A percentile compares a stretch with the other conserved stretches of the same genome.
Evolutionary conservation across 2,797 vertebrate genomes (phyloP).

Genomic region (Periophthalmus magnuspinnatus): DNA sequence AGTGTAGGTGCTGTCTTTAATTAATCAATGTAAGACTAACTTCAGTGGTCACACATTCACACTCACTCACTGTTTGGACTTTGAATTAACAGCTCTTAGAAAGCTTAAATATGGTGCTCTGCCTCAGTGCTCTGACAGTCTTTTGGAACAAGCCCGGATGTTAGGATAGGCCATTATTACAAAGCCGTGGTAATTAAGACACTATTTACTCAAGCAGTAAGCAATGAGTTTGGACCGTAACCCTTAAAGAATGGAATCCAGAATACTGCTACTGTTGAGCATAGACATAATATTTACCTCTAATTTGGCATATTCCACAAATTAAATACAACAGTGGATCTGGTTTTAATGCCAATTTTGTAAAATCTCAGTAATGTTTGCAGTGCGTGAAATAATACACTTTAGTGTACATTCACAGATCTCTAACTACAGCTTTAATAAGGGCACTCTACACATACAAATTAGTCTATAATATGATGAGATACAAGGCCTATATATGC

Average conservation of each 20-base stretch:
- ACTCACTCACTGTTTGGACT: constrained; percentile 16
- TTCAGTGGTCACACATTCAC: constrained; percentile 34
- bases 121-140: constrained; percentile 30
- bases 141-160: constrained; percentile 30
- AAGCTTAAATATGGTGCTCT: constrained; percentile 18
- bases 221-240: constrained; percentile 24
- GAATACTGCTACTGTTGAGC: neutral
- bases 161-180: constrained; percentile 28
- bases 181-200: constrained; percentile 12
- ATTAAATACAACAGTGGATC: neutral
- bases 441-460: neutral
- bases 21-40: constrained; percentile 46
- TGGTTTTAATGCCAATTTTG: neutral
- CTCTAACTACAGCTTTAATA: neutral
- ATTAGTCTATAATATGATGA: neutral
- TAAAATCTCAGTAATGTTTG: too few relatives aligned
- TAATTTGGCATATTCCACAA: neutral
- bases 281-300: constrained; percentile 5
- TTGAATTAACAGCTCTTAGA: constrained; percentile 33
- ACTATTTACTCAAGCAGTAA: constrained; percentile 12
- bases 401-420: neutral
- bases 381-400: neutral
- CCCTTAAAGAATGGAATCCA: constrained; percentile 3
- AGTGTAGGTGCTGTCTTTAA: constrained; percentile 41
- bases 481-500: neutral